Base-by-base conservation (phyloP, 1,140 invertebrate genomes). In the Zophobas morio region DNA sequence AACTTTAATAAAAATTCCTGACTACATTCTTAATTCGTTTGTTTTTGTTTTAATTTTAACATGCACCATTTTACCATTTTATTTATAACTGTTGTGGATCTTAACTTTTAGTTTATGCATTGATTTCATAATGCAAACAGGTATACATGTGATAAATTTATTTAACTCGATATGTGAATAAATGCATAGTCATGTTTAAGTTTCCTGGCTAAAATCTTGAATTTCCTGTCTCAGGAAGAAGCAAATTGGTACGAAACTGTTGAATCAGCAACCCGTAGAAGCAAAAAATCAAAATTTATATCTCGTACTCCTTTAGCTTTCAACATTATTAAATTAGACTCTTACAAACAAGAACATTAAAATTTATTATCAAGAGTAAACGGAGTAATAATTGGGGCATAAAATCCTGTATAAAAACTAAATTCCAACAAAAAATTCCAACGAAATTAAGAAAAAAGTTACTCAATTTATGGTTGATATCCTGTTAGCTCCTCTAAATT, bases 281-380 rank as follows among this genome's bases (percentile, higher is more conserved):
- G 60, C 60, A 66, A 66, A 66, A 66, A 66, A 42, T 66, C 60
- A 6, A 40, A 66, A 66, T 66, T 66, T 66, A 66, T 66, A 39
- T n/a, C 39, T 40, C 8, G 40, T 66, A 40, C 42, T 39, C 35
- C 37, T 39, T 8, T 33, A 20, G 60, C 60, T 46, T 66, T 66
- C 39, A 66, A n/a, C 60, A 20, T 66, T 66, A 66, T 66, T 66
- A 66, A 66, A 66, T 66, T 66, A 42, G n/a, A 66, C 39, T 66
- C 42, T 66, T 20, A 40, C 5, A 66, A 46, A 46, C 60, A 66
- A 66, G 20, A 40, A 66, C 33, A 66, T 66, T 66, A 66, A 66
- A 66, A 37, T 40, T 8, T 66, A 40, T 51, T 51, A 51, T 20
- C 6, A 46, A 46, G 6, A 46, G 6, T 46, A 4, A 4, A 46